These are phyloP conservation scores for Drosophila quadrilineata DNA, from an alignment of 1,140 invertebrate genomes.

Conservation along the genomic window DNA sequence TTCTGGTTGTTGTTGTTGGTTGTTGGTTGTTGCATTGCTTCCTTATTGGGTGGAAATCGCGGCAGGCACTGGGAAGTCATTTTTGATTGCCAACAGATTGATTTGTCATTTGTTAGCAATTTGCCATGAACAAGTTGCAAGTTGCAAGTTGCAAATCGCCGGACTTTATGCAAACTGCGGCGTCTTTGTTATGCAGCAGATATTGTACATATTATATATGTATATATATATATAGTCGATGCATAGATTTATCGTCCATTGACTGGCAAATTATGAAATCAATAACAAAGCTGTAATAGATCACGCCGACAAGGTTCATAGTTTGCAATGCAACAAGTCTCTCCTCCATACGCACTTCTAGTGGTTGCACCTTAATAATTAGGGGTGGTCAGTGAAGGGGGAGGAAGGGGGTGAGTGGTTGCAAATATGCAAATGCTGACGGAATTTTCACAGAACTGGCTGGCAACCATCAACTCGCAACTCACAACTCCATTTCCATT, in stretches of 20 bases:
- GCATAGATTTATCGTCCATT: slow-evolving; percentile 65
- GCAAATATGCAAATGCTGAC: slow-evolving; percentile 61
- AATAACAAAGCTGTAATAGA: slow-evolving; percentile 60
- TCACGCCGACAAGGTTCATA: slow-evolving; percentile 55
- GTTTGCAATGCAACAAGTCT: slow-evolving; percentile 43
- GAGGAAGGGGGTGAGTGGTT: neutral
- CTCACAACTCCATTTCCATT: too few species aligned
- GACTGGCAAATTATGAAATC: slow-evolving; percentile 70
- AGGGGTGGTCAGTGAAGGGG: too few species aligned
- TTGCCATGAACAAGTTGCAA: slow-evolving; percentile 35
- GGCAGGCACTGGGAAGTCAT: slow-evolving; percentile 51
- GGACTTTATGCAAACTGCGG: slow-evolving; percentile 8
- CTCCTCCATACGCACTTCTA: neutral
- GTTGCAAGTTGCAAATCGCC: neutral
- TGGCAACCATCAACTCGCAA: slow-evolving; percentile 16
- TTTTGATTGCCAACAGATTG: slow-evolving; percentile 72
- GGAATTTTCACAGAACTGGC: slow-evolving; percentile 60
- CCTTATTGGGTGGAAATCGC: slow-evolving; percentile 77
- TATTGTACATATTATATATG: neutral
- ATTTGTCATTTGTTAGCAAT: slow-evolving; percentile 66
- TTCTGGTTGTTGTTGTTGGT: slow-evolving; percentile 58
- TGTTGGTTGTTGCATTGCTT: slow-evolving; percentile 60
- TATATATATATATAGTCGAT: slow-evolving; percentile 17
- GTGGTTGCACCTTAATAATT: slow-evolving; percentile 3
- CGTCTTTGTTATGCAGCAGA: slow-evolving; percentile 15